Evolutionary conservation across 1,140 invertebrate genomes (phyloP), one percentile per base, ranked within the genome.

Genomic region (Stenopsyche tienmushanensis): DNA sequence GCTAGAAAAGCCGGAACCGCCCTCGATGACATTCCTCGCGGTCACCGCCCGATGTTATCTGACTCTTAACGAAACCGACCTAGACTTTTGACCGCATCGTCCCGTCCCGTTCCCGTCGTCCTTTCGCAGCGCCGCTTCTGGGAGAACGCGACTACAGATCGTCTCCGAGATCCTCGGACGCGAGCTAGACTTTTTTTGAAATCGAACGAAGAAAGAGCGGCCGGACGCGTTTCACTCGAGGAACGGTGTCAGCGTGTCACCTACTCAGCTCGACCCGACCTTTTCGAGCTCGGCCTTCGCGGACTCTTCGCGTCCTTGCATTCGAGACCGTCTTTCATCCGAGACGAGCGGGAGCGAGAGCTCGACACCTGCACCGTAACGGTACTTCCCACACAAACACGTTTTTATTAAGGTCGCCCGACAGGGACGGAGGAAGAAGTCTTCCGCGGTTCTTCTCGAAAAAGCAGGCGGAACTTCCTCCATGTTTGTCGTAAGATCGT

Each of bases 11-110:
- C 44, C 39, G 17, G 26, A 21, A 50, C 18, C 20, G 23, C 45
- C 44, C 42, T 59, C 29, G 20, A 60, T 60, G 20, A 26, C 18
- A 23, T 60, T 49, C 47, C 44, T 23, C 25, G 29, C 49, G 15
- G 55, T 42, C 42, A 49, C 26, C 34, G 50, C 39, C 50, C 49
- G 62, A 69, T 69, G 63, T 62, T 44, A 65, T 65, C 62, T 65
- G 67, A 69, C 67, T 62, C 42, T 65, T 60, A 62, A 68, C 66
- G 66, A 68, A 62, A 67, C 62, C 65, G 67, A 69, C 66, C 25
- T 42, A 50, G 67, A 69, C 67, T 69, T 69, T 69, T 69, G 67
- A 69, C 67, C 67, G 45, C 42, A 65, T 45, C 13, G 52, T 18
- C 49, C 41, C 52, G n/a, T 26, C 29, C 15, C 29, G 52, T 54